These are phyloP conservation scores for Podarcis cretensis DNA, from an alignment of 2,113 vertebrate species.

Conservation along the genomic window DNA sequence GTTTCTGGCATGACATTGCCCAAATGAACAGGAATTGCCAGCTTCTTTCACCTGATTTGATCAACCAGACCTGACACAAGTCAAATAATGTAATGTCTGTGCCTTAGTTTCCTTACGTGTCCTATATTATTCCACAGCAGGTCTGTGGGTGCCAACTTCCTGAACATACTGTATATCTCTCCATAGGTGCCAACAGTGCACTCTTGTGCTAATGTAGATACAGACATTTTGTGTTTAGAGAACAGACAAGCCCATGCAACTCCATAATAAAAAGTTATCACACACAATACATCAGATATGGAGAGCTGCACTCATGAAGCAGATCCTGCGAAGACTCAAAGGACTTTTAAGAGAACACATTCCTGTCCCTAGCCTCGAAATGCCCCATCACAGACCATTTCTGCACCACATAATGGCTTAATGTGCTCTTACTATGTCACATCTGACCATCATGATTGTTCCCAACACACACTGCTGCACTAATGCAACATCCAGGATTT, in stretches of 20 bases:
- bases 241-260: not conserved
- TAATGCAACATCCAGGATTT: not conserved
- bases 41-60: not conserved
- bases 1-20: constrained; percentile 25
- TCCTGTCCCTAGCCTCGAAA: not conserved
- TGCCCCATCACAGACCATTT: not conserved
- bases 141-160: not conserved
- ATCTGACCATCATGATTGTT: not conserved
- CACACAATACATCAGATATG: not conserved
- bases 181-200: not conserved
- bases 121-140: not conserved
- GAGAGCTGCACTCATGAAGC: not conserved
- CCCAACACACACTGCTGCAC: not conserved
- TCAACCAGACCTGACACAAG: not conserved
- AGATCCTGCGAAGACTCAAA: not conserved
- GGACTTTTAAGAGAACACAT: not conserved
- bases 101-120: not conserved
- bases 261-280: not conserved
- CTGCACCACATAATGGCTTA: not conserved
- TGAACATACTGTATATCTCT: not conserved
- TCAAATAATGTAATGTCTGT: not conserved
- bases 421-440: not conserved
- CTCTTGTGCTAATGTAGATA: not conserved
- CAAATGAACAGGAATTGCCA: not conserved
- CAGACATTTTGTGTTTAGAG: not conserved